Evolutionary conservation across 2,113 vertebrate species (phyloP), one percentile per base, ranked within the genome.

Genomic region (Xenopus tropicalis): DNA sequence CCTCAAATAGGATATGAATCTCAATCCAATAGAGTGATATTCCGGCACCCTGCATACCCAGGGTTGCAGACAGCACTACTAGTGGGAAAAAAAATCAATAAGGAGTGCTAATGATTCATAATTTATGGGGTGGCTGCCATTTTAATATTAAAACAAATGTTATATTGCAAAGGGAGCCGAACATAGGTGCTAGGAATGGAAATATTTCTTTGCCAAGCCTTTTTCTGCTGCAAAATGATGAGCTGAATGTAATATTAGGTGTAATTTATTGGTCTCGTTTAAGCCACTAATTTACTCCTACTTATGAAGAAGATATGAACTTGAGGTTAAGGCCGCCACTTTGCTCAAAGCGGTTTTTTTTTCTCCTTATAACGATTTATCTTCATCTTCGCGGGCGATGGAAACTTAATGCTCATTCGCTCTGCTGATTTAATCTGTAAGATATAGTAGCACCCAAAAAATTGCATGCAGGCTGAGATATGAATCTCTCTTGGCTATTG

Each of bases 1-100:
- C 96, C 91, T 90, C 94, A 99, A 98, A 98, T 96, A 94, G 95
- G 90, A 86, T 92, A 94, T 95, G 95, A 97, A 98, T 98, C 93
- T 97, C 94, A 92, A 98, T 97, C 87, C 93, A 94, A 98, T 96
- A 92, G 96, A 97, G 93, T 95, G 82, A 79, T 84, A 81, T 82
- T 77, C 81, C 77, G 81, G 78, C 54, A 1, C 14, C 63, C 82
- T 63, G 10, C 57, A 83, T 80, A 70, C 75, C 82, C 82, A 19
- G 67, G 82, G 81, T 80, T 71, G 79, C 79, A 62, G 81, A 80
- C 87, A 74, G 82, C 63, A 67, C 75, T 21, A 21, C 24, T 66
- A 44, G 20, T 23, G 19, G 44, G 54, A 81, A 65, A 79, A 78
- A 84, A 85, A 86, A 95, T 96, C 95, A 86, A 96, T 96, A 92